These are phyloP conservation scores for Cheilosia impressa DNA, from an alignment of 2,888 invertebrate genomes.

Conservation along the genomic window DNA sequence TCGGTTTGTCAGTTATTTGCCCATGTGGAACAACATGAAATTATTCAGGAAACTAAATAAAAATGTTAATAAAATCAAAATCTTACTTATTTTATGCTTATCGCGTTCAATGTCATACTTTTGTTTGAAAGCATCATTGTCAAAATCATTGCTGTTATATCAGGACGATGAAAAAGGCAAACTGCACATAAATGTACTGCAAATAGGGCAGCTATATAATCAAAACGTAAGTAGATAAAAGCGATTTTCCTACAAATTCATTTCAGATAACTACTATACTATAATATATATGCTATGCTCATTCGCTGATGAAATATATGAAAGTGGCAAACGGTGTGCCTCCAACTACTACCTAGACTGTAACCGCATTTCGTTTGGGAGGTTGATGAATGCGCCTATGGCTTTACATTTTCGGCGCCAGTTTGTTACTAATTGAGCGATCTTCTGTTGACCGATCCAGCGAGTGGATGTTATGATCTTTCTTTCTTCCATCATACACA, in stretches of 20 bases:
- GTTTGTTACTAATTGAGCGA: no score
- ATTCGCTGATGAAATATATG: no score
- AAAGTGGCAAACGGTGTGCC: no score
- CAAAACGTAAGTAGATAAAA: conserved; percentile 38
- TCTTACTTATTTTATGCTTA: conserved; percentile 11
- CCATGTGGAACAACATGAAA: conserved; percentile 47
- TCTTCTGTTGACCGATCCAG: no score
- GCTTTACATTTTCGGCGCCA: no score
- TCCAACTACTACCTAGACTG: no score
- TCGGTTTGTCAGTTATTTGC: neutral
- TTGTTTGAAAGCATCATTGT: conserved; percentile 20
- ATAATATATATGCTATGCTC: no score
- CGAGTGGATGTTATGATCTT: no score
- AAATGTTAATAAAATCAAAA: conserved; percentile 20
- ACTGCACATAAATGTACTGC: conserved; percentile 5
- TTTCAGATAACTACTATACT: neutral
- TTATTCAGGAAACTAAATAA: conserved; percentile 15
- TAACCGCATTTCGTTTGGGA: no score
- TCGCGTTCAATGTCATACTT: conserved; percentile 12
- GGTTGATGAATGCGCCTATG: no score
- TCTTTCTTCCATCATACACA: no score
- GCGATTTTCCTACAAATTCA: neutral
- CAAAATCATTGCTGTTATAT: conserved; percentile 36
- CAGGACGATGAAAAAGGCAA: conserved; percentile 48
- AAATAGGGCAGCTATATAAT: conserved; percentile 3